Conservation (phyloP, 1,140 invertebrate species). For the Sycophila sp. region DNA sequence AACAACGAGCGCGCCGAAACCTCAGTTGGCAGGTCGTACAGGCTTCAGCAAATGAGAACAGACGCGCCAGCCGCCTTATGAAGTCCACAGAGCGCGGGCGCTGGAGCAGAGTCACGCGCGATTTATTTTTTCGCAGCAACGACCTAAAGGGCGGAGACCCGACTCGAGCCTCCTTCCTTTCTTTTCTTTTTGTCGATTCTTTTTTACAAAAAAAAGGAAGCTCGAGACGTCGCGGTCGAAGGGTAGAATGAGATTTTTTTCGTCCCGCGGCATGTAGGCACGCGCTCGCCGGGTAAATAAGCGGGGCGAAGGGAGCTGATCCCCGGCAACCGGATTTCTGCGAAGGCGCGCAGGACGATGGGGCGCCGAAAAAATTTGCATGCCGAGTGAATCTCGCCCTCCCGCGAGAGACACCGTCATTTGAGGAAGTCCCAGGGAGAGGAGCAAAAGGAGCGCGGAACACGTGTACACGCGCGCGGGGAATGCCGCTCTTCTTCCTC, state of each 20-base stretch:
- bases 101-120: neutral
- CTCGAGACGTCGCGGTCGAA: slow-evolving; percentile 14
- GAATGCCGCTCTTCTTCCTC: neutral
- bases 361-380: slow-evolving; percentile 33
- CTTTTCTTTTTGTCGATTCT: too few species aligned
- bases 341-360: neutral
- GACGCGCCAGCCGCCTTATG: neutral
- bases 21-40: too few species aligned
- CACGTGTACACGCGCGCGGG: neutral
- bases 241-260: slow-evolving; percentile 25
- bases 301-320: neutral
- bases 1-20: neutral
- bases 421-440: neutral
- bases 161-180: neutral
- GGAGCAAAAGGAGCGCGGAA: neutral
- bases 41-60: slow-evolving; percentile 24
- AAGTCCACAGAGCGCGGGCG: neutral
- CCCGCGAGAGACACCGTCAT: neutral
- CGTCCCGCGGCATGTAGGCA: neutral
- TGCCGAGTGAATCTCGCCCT: slow-evolving; percentile 6
- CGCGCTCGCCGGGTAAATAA: neutral
- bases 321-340: slow-evolving; percentile 29
- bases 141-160: neutral
- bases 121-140: neutral
- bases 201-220: neutral